These are phyloP conservation scores for Campoplex capitator DNA, from an alignment of 2,888 invertebrate species.

Conservation along the genomic window DNA sequence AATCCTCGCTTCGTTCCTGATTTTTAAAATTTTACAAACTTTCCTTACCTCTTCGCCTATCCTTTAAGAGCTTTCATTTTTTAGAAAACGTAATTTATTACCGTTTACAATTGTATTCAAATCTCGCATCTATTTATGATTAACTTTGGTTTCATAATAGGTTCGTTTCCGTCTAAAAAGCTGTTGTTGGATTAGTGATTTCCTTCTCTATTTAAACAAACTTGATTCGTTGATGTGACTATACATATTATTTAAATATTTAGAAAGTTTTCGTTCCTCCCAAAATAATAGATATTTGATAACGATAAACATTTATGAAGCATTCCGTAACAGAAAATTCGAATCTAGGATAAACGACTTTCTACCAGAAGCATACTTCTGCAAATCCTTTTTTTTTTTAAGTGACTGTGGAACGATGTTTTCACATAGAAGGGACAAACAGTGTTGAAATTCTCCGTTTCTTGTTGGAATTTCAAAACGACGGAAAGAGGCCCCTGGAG, in stretches of 20 bases:
- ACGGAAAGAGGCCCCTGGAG: conserved; percentile 9
- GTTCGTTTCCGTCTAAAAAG: neutral
- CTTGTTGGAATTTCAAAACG: neutral
- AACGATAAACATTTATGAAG: neutral
- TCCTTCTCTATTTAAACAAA: neutral
- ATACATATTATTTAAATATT: neutral
- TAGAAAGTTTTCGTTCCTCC: conserved; percentile 13
- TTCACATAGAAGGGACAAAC: neutral
- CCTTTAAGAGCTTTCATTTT: neutral
- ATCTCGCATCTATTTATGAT: neutral
- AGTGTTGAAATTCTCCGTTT: neutral
- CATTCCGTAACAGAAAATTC: neutral
- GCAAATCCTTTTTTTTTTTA: neutral
- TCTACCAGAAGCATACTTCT: neutral
- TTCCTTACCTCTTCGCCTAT: neutral
- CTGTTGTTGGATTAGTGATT: neutral
- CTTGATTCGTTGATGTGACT: neutral
- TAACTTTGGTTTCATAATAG: neutral
- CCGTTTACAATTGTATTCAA: neutral
- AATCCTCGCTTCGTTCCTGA: conserved; percentile 30
- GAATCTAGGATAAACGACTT: neutral
- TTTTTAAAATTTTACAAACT: neutral
- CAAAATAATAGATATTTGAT: neutral
- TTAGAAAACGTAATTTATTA: neutral
- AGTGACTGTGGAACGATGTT: neutral